These are phyloP conservation scores for Rhamnusium bicolor DNA, from an alignment of 2,888 invertebrate species.

Conservation along the genomic window DNA sequence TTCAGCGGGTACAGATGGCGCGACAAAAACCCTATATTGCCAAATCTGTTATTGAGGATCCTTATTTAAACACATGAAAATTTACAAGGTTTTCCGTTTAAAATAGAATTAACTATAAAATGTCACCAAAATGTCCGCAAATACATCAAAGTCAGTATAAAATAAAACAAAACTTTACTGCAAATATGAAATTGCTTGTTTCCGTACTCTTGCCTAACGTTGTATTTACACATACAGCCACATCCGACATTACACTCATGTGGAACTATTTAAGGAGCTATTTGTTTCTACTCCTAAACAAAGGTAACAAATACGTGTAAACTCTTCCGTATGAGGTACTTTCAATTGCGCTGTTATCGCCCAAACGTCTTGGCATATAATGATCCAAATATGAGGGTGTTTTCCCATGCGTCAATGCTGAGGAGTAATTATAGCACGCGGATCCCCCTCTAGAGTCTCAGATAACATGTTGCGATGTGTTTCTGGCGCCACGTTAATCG, in stretches of 20 bases:
- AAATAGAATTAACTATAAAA: no score
- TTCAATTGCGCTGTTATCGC: constrained; percentile 18
- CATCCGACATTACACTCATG: neutral
- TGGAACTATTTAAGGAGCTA: constrained; percentile 19
- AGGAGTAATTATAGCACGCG: constrained; percentile 19
- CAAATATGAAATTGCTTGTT: no score
- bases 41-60: no score
- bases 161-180: no score
- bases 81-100: no score
- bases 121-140: no score
- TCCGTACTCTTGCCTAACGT: no score
- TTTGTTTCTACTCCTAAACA: neutral
- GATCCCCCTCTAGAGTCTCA: neutral
- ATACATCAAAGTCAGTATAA: no score
- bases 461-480: constrained; percentile 13
- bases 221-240: no score
- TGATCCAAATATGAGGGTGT: constrained; percentile 10
- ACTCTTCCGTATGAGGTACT: neutral
- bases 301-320: constrained; percentile 1
- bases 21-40: no score
- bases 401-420: constrained; percentile 21
- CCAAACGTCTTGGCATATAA: neutral
- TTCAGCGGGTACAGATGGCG: no score
- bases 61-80: no score
- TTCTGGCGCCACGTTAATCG: constrained; percentile 12